A percentile compares a stretch with the other conserved stretches of the same genome.
Evolutionary conservation across 2,797 vertebrate genomes (phyloP).

Genomic region (Chaunax sp.): DNA sequence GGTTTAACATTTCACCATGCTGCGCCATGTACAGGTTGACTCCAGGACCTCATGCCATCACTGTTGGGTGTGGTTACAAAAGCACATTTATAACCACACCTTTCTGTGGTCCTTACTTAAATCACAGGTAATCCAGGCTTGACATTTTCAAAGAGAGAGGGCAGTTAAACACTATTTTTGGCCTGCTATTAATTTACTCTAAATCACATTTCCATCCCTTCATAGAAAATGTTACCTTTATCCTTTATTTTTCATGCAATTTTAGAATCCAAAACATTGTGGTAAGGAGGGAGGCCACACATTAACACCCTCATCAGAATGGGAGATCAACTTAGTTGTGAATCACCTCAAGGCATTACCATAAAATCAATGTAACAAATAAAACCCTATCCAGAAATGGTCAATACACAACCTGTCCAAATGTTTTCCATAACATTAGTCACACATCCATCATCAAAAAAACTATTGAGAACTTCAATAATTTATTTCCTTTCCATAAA

Average conservation of each 20-base stretch:
- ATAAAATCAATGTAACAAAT: no score
- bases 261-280: no score
- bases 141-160: neutral
- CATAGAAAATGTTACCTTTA: no score
- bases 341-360: no score
- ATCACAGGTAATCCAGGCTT: neutral
- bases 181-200: neutral
- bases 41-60: neutral
- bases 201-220: no score
- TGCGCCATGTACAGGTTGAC: neutral
- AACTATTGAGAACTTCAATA: no score
- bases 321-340: slow-evolving; percentile 25
- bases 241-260: no score
- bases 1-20: slow-evolving; percentile 5
- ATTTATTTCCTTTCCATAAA: slow-evolving; percentile 6
- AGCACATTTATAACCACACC: neutral
- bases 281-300: no score
- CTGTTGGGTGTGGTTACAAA: neutral
- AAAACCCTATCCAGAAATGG: no score
- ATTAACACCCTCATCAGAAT: slow-evolving; percentile 39
- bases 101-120: neutral
- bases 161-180: neutral
- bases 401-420: slow-evolving; percentile 43
- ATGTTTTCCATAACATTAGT: slow-evolving; percentile 45
- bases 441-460: no score